Percentiles rank a stretch among this genome's conserved stretches.
These are phyloP conservation scores for Tipula vernalis DNA, from an alignment of 2,888 invertebrate genomes.

Conservation along the genomic window DNA sequence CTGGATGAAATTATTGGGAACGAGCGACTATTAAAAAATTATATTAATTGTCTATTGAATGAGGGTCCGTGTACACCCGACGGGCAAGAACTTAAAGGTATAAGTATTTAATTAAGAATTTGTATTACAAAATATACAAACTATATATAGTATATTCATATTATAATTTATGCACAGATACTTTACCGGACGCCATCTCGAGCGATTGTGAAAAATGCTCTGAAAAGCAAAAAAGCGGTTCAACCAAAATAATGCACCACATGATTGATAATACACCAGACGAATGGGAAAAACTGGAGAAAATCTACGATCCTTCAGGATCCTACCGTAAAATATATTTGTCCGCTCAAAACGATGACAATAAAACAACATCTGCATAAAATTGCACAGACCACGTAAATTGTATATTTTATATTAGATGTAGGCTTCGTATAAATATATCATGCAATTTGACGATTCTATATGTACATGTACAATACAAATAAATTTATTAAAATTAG, in stretches of 20 bases:
- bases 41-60: conserved; percentile 52
- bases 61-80: conserved; percentile 54
- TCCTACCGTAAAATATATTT: conserved; percentile 47
- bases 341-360: conserved; percentile 28
- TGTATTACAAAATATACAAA: not conserved
- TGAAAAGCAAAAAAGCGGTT: conserved; percentile 47
- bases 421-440: not conserved
- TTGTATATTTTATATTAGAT: not conserved
- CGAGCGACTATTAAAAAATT: conserved; percentile 49
- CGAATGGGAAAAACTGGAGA: conserved; percentile 44
- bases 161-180: conserved; percentile 34
- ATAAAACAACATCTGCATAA: not conserved
- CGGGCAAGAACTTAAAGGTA: conserved; percentile 57
- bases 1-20: conserved; percentile 51
- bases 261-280: conserved; percentile 37
- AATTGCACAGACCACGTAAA: not conserved
- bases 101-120: conserved; percentile 22
- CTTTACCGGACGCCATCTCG: conserved; percentile 55
- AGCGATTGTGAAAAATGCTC: conserved; percentile 57
- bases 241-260: conserved; percentile 48
- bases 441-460: not conserved
- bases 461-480: not conserved
- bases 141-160: too few relatives aligned
- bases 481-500: not conserved
- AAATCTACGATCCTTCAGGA: conserved; percentile 49